phyloP scores from a whole-genome alignment of 2,113 vertebrate genomes.

The Dasypus novemcinctus region DNA sequence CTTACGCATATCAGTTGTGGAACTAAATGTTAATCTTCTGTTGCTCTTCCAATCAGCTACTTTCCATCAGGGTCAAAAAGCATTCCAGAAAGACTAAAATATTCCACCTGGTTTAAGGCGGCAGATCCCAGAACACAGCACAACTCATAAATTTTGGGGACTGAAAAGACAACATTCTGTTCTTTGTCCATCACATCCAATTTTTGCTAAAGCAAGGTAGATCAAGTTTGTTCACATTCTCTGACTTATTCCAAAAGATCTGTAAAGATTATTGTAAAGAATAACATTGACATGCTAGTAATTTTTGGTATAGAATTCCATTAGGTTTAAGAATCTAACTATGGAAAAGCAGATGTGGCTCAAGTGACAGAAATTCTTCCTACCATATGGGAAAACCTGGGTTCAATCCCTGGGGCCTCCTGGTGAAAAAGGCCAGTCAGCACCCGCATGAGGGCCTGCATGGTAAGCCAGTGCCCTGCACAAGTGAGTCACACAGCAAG shows the following conservation, averaged over 20 bases:
- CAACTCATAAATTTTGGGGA: slow-evolving; percentile 9
- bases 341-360: no score
- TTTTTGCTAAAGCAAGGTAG: neutral
- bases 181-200: neutral
- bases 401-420: no score
- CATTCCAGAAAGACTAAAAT: slow-evolving; percentile 31
- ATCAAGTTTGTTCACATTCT: neutral
- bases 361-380: no score
- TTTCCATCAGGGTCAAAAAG: slow-evolving; percentile 11
- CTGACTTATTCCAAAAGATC: neutral
- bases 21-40: neutral
- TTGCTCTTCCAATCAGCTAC: neutral
- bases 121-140: neutral
- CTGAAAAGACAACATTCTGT: neutral
- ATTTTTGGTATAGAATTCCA: neutral
- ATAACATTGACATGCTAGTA: neutral
- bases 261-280: neutral
- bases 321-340: neutral
- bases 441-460: no score
- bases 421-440: no score
- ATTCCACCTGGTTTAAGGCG: slow-evolving; percentile 41
- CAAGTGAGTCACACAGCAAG: no score
- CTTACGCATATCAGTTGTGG: neutral
- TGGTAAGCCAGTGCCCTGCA: no score
- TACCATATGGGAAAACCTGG: no score